Conservation (phyloP, 2,888 invertebrate species). For the Hedya salicella region DNA sequence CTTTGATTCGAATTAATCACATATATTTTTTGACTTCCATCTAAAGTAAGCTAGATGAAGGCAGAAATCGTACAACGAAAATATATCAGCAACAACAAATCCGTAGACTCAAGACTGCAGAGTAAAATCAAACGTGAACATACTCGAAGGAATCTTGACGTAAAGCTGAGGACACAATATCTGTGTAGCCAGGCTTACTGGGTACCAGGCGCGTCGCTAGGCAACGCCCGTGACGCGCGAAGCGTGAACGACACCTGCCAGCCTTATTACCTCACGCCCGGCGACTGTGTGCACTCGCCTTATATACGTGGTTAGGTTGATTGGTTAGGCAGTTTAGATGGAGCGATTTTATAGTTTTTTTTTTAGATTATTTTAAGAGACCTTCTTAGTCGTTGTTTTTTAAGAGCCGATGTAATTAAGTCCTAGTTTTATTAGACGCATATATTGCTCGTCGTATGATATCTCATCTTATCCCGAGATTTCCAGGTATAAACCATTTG, state of each 20-base stretch:
- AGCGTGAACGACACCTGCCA: conserved; percentile 65
- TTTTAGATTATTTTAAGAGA: too few relatives aligned
- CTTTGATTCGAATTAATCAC: too few relatives aligned
- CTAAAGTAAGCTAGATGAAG: too few relatives aligned
- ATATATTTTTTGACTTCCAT: too few relatives aligned
- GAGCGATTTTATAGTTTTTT: not conserved
- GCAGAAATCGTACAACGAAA: too few relatives aligned
- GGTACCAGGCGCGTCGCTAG: conserved; percentile 52
- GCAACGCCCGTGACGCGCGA: conserved; percentile 58
- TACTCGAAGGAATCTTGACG: not conserved
- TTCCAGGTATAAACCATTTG: too few relatives aligned
- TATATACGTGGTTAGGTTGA: conserved; percentile 13
- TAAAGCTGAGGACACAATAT: conserved; percentile 32
- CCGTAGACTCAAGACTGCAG: not conserved
- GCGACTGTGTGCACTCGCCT: conserved; percentile 30
- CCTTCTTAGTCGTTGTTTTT: too few relatives aligned
- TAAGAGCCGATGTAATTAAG: too few relatives aligned
- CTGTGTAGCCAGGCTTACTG: not conserved
- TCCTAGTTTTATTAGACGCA: too few relatives aligned
- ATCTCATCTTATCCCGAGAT: too few relatives aligned
- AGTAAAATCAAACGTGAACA: not conserved
- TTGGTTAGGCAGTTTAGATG: conserved; percentile 1
- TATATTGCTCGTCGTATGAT: too few relatives aligned
- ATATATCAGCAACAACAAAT: too few relatives aligned
- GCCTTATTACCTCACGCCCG: conserved; percentile 34